Base-by-base conservation (phyloP, 2,888 invertebrate species). In the Argyresthia goedartella region DNA sequence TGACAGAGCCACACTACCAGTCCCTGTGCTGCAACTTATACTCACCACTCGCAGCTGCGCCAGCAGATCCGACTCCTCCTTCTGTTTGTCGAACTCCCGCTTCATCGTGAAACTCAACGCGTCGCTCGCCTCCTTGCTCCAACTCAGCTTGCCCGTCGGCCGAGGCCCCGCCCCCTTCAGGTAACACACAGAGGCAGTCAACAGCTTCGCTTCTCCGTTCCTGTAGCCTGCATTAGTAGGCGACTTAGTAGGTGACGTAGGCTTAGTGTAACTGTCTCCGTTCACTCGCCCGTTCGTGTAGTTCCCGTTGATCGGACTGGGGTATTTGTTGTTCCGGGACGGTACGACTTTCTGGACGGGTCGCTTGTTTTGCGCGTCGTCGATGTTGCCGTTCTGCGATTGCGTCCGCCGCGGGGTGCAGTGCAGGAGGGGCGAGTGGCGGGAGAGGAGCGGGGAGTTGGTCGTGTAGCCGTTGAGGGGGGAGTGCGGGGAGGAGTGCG, bases 71-170 rank as follows among this genome's bases (percentile, higher is more conserved):
- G 91, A 91, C 73, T 97, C 96, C 74, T 96, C 96, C 70, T 93
- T 92, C 66, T 95, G 95, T 64, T 95, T 93, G 72, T 97, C 96
- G 59, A 96, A 94, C 76, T 96, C 96, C 60, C 97, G 88, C 66
- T 96, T 91, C 93, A 97, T 95, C 0, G 97, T 97, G 73, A 96
- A 96, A 68, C 93, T 94, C 64, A 95, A 90, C 71, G 94, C 94
- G 59, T 94, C 94, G 0, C 89, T 80, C 43, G 90, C 80, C 62
- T 93, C 92, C 63, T 91, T 91, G 63, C 91, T 93, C 94, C 94
- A 94, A 61, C 90, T 89, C 62, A 92, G 90, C 67, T 88, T 90
- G 2, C 25, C 51, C 54, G 72, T 71, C n/a, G 71, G 60, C 60
- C 81, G 84, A 44, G 86, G 73, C 42, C 78, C 78, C 9, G 81